phyloP scores from a whole-genome alignment of 2,797 vertebrate genomes.

The Coilia nasus region DNA sequence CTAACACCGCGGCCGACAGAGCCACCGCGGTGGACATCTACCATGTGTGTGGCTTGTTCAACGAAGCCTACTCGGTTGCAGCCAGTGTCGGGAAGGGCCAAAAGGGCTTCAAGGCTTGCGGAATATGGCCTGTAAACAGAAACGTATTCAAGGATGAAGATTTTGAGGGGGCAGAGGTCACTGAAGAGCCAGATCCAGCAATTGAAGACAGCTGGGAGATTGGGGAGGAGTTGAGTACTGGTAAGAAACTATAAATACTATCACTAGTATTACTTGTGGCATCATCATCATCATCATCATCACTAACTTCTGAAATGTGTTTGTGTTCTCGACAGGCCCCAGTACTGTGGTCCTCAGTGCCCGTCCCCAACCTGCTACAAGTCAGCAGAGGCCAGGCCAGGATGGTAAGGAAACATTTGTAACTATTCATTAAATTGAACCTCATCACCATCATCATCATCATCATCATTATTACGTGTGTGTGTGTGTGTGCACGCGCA shows the following conservation, averaged over 20 bases:
- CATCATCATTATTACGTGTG: too few relatives aligned
- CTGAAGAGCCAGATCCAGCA: not conserved
- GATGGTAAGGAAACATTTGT: too few relatives aligned
- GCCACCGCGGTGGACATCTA: not conserved
- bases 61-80: not conserved
- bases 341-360: not conserved
- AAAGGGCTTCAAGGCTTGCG: not conserved
- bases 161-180: not conserved
- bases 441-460: too few relatives aligned
- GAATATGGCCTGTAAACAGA: not conserved
- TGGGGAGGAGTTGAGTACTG: not conserved
- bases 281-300: not conserved
- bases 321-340: not conserved
- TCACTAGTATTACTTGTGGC: not conserved
- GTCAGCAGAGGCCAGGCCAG: not conserved
- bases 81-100: not conserved
- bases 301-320: not conserved
- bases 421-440: too few relatives aligned
- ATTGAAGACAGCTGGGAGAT: not conserved
- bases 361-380: not conserved
- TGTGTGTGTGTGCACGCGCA: too few relatives aligned
- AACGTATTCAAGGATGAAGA: not conserved
- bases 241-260: not conserved
- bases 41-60: not conserved
- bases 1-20: not conserved